Conservation (phyloP, 1,140 invertebrate species). For the Drosophila watanabei region DNA sequence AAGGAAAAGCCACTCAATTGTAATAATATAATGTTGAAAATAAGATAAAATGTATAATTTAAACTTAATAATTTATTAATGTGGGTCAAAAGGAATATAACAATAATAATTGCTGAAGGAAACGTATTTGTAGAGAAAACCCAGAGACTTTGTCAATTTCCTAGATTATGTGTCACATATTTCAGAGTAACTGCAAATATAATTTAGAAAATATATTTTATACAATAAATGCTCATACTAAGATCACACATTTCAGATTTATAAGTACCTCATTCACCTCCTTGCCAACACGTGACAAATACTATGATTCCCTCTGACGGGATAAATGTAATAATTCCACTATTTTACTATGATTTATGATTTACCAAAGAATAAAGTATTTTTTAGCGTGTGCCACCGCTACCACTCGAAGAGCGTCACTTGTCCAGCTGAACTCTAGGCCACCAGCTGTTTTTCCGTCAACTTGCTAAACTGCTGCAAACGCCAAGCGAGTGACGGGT, state of each 20-base stretch:
- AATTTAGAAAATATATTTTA: too few species aligned
- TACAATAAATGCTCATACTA: too few species aligned
- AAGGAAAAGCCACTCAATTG: neutral
- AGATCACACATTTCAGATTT: too few species aligned
- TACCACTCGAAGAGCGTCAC: constrained; percentile 8
- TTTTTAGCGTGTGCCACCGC: constrained; percentile 14
- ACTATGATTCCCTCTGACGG: neutral
- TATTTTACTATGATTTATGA: neutral
- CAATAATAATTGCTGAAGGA: too few species aligned
- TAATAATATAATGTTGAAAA: neutral
- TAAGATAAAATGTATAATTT: neutral
- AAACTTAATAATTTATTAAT: neutral
- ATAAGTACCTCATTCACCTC: neutral
- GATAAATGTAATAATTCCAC: neutral
- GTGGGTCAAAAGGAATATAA: too few species aligned
- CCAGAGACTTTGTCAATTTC: too few species aligned
- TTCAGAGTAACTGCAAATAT: too few species aligned
- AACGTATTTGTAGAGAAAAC: too few species aligned
- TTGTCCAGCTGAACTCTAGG: constrained; percentile 61
- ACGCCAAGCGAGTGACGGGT: neutral
- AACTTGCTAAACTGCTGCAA: constrained; percentile 24
- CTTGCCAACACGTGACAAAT: neutral
- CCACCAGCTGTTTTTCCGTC: constrained; percentile 46
- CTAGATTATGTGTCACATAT: too few species aligned
- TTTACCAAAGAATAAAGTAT: neutral